Base-by-base conservation (phyloP, 2,888 invertebrate genomes). In the Apamea sordens region DNA sequence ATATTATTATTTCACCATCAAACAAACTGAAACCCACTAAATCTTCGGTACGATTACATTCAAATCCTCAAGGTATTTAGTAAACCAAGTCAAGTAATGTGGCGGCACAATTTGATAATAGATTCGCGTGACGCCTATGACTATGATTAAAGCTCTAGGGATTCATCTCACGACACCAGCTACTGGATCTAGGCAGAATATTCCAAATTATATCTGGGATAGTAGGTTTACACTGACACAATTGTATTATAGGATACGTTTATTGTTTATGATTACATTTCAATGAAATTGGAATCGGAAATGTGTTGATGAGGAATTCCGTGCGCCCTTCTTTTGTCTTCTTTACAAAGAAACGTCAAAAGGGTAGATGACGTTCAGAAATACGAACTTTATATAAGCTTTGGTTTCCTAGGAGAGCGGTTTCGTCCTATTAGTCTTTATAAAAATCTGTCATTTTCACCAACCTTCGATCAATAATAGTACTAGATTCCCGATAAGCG, bases 61-160 rank as follows among this genome's bases (percentile, higher is more conserved):
- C 21, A 75, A 85, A 78, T 83, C 77, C 82, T 69, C 71, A 44
- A 84, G 86, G 76, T 72, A 84, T 72, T 77, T 69, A 56, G 84
- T 84, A 78, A 87, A 82, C 86, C 82, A 64, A 76, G 67, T 80
- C 80, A 81, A 83, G 76, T 81, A 84, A 81, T 81, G 83, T 86
- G 74, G 69, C 79, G 70, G 63, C 73, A 81, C 84, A 86, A 88
- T 86, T 89, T 83, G 88, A 88, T 88, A 88, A 88, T 88, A 86
- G 83, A 89, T 80, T 89, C 78, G 75, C 77, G 82, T 85, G 82
- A 84, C 81, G 82, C 82, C 82, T 83, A 80, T 64, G 67, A 76
- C 86, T 86, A 88, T 79, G 82, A 86, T 87, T 85, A 86, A 85
- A 82, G 50, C 89, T 83, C 82, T 8, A 21, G 87, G 88, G 89